Evolutionary conservation across 2,888 invertebrate genomes (phyloP), one percentile per base, ranked within the genome.

Genomic region (Drosophila rellima): DNA sequence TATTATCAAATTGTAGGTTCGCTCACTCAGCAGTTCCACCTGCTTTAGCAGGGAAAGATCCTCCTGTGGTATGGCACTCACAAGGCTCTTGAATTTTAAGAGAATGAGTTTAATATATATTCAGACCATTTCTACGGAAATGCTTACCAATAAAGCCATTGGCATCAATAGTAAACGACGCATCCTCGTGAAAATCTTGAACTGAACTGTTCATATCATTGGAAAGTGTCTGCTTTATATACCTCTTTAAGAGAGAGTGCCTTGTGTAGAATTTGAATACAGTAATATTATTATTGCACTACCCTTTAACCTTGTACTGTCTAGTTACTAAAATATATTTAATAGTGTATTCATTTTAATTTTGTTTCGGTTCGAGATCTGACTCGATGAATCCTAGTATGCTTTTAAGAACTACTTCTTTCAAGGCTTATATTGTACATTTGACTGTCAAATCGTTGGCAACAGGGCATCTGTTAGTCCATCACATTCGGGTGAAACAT

Each of bases 211-310:
- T 11, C 3, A 10, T 2, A 2, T 11, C 11, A 47, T 35, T 42
- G 57, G 6, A 18, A 40, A 17, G 40, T 37, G 47, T 31, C 29
- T 20, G 17, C 10, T 44, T 57, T 31, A 13, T 10, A 40, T 40
- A 18, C 18, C 18, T 7, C 18, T 18, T 40, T 37, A 2, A 15
- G 15, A 8, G 15, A 8, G 15, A 37, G 33, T 26, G 7, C 2
- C 7, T n/a, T 7, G 1, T 15, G 1, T 8, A 7, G 37, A 2
- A 37, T n/a, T 15, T 37, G 15, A 7, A 15, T n/a, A 35, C 7
- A 35, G 35, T n/a, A 5, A 15, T 35, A 7, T 33, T 4, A 33
- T 23, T 5, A 1, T 33, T 31, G 29, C 31, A 35, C 13, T n/a
- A 37, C 15, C 15, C 37, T 7, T 15, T 15, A 7, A 15, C 0